phyloP scores from a whole-genome alignment of 2,888 invertebrate genomes.

The Macaria notata region DNA sequence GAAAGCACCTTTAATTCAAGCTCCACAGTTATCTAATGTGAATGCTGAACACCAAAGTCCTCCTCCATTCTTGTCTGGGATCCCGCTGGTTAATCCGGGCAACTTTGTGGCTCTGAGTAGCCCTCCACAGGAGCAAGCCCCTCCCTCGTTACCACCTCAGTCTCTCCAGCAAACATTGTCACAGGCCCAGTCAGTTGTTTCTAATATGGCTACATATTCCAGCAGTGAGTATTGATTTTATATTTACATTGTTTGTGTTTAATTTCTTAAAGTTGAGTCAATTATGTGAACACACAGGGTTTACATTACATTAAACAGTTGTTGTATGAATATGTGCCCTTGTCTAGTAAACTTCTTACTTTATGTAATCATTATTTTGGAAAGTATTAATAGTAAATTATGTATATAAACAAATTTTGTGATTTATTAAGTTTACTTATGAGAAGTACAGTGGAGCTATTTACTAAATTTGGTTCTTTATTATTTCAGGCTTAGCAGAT shows the following conservation, averaged over 20 bases:
- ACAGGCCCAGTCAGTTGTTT: constrained; percentile 67
- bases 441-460: too few relatives aligned
- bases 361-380: too few relatives aligned
- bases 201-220: constrained; percentile 74
- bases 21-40: constrained; percentile 41
- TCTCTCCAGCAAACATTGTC: constrained; percentile 52
- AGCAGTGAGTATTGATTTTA: constrained; percentile 65
- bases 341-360: too few relatives aligned
- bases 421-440: too few relatives aligned
- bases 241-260: too few relatives aligned
- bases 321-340: too few relatives aligned
- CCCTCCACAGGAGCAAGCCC: constrained; percentile 25
- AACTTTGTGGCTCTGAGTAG: constrained; percentile 43
- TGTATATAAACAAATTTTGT: too few relatives aligned
- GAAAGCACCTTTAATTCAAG: constrained; percentile 51
- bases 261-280: too few relatives aligned
- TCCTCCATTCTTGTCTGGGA: constrained; percentile 75
- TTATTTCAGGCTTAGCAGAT: constrained; percentile 71
- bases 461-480: background rate
- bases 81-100: constrained; percentile 77
- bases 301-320: too few relatives aligned
- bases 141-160: constrained; percentile 26
- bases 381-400: too few relatives aligned
- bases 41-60: constrained; percentile 50
- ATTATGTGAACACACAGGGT: too few relatives aligned